phyloP scores from a whole-genome alignment of 1,140 invertebrate genomes.

The Drosophila funebris region DNA sequence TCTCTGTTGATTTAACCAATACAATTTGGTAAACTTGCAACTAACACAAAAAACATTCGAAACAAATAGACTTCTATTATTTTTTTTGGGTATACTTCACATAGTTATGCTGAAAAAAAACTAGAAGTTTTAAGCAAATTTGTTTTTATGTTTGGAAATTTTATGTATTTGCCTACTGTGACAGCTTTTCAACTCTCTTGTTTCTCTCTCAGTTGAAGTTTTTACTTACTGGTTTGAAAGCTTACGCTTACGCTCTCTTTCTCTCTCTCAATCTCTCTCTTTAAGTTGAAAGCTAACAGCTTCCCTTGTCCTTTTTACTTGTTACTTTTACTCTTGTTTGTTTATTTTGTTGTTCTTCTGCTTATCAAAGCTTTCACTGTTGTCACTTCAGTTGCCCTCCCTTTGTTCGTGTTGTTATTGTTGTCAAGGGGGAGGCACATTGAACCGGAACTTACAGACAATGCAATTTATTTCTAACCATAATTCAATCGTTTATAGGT shows the following conservation, averaged over 20 bases:
- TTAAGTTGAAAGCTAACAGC: constrained; percentile 27
- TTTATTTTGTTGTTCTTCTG: constrained; percentile 45
- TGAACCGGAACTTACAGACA: constrained; percentile 52
- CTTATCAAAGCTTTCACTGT: constrained; percentile 68
- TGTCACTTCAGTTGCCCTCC: constrained; percentile 30
- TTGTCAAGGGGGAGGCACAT: constrained; percentile 49
- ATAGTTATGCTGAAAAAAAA: not conserved
- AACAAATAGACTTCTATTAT: constrained; percentile 1
- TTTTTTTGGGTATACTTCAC: not conserved
- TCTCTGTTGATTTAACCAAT: not conserved
- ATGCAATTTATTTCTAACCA: constrained; percentile 47
- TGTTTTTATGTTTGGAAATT: not conserved
- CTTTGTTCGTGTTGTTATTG: constrained; percentile 36
- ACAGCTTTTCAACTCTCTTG: constrained; percentile 6
- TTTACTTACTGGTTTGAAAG: not conserved
- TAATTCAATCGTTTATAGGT: constrained; percentile 35
- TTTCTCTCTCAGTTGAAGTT: not conserved
- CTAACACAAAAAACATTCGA: constrained; percentile 10
- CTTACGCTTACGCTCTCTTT: constrained; percentile 1
- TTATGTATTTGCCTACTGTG: constrained; percentile 22
- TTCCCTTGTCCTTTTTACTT: constrained; percentile 44
- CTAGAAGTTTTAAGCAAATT: not conserved
- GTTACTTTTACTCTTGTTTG: constrained; percentile 33
- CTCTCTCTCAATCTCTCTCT: not conserved
- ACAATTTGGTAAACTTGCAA: not conserved